Base-by-base conservation (phyloP, 2,113 vertebrate genomes). In the Cheilinus undulatus region DNA sequence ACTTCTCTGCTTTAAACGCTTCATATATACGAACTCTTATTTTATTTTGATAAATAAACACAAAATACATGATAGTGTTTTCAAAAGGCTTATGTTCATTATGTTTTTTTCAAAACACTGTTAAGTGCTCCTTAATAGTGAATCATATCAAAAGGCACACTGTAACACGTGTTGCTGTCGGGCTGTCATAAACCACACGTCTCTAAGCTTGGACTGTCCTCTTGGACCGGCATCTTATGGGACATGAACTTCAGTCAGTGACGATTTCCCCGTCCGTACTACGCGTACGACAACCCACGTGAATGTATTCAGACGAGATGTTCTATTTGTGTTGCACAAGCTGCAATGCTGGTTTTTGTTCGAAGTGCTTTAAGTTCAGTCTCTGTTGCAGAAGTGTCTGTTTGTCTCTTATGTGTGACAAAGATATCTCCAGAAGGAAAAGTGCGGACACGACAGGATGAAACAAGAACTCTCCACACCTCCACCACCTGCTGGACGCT, bases 61-160 rank as follows among this genome's bases (percentile, higher is more conserved):
- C 50, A 50, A 46, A 42, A 53, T 90, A 89, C 86, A 91, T 85
- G 68, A 61, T 82, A 81, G 87, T 89, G 85, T 91, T 89, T 90
- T 90, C 74, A 84, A 90, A 90, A 34, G 59, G 87, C 87, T 86
- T 88, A 70, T 45, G 45, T 85, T 83, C 82, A 73, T 85, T 61
- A 68, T 78, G 78, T 89, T 87, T 85, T 88, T 80, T 75, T 34
- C 32, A 61, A 78, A 86, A 89, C 89, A 91, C 90, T 92, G 87
- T 92, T 92, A 92, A 91, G 88, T 89, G 91, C 87, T 90, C 87
- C 90, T 92, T 90, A 89, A 91, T 90, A 85, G 91, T 90, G 90
- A 83, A 77, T 86, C 88, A 89, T 87, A 87, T 86, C 86, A 87
- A 71, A 80, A 66, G 77, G 69, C 79, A 63, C 84, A 75, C 84